Evolutionary conservation across 2,888 invertebrate genomes (phyloP).

Genomic region (Tetramorium bicarinatum): DNA sequence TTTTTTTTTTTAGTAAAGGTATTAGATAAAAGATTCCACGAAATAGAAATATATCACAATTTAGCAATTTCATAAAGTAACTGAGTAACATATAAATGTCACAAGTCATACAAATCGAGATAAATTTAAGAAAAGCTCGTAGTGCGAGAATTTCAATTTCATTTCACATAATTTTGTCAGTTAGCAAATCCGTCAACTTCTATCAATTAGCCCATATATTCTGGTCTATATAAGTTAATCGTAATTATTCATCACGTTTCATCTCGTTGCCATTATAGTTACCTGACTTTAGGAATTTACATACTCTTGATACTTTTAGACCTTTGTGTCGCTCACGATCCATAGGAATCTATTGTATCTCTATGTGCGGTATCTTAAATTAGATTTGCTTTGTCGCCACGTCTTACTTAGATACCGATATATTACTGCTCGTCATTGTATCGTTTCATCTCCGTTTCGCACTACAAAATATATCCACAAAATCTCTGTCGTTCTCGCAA

Average conservation of each 20-base stretch:
- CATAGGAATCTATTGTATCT: slow-evolving; percentile 50
- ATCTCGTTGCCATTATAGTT: slow-evolving; percentile 69
- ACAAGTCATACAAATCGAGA: not conserved
- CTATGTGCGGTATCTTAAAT: slow-evolving; percentile 57
- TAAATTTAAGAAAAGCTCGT: not conserved
- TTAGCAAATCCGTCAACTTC: slow-evolving; percentile 44
- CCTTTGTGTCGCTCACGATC: slow-evolving; percentile 41
- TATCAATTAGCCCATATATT: slow-evolving; percentile 38
- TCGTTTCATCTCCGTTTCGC: slow-evolving; percentile 20
- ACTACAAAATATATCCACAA: slow-evolving; percentile 51
- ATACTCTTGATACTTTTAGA: slow-evolving; percentile 41
- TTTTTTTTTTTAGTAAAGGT: not conserved
- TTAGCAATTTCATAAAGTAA: not conserved
- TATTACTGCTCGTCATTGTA: slow-evolving; percentile 8
- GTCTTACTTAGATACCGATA: slow-evolving; percentile 12
- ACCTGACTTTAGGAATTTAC: slow-evolving; percentile 62
- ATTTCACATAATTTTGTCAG: not conserved
- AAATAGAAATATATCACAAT: not conserved
- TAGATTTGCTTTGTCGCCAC: slow-evolving; percentile 42
- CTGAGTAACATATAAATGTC: not conserved
- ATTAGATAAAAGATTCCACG: not conserved
- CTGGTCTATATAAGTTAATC: slow-evolving; percentile 51
- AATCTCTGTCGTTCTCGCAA: slow-evolving; percentile 23
- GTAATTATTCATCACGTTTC: slow-evolving; percentile 69
- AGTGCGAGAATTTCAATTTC: not conserved